A percentile compares a stretch with the other conserved stretches of the same genome.
These are phyloP conservation scores for Leuciscus waleckii DNA, from an alignment of 2,797 vertebrate genomes.

Conservation along the genomic window DNA sequence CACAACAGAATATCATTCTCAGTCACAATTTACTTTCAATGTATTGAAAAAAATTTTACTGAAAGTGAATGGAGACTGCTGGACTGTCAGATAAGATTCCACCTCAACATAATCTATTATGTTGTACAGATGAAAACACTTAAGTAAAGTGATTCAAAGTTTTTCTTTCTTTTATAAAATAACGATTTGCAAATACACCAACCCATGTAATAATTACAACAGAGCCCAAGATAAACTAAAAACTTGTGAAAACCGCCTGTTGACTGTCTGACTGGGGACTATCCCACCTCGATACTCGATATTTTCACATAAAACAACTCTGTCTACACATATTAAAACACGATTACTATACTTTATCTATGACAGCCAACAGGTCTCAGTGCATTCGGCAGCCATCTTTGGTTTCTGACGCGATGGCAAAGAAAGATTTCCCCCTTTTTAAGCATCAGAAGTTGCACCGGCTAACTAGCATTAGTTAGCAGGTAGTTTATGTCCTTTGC, in stretches of 20 bases:
- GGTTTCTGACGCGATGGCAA: slow-evolving; percentile 9
- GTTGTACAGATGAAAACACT: background rate
- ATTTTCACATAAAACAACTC: slow-evolving; percentile 8
- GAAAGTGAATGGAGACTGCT: background rate
- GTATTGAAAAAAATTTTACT: background rate
- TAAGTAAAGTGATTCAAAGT: background rate
- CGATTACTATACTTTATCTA: background rate
- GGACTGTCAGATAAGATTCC: background rate
- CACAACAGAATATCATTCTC: background rate
- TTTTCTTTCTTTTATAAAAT: background rate
- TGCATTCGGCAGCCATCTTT: slow-evolving; percentile 39
- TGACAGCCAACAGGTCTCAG: slow-evolving; percentile 2
- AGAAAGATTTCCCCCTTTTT: background rate
- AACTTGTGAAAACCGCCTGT: slow-evolving; percentile 31
- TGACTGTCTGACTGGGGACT: slow-evolving; percentile 4
- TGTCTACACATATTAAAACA: background rate
- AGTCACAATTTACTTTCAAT: background rate
- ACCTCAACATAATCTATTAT: background rate
- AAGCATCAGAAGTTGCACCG: slow-evolving; percentile 18
- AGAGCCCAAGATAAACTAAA: background rate
- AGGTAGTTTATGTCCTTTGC: background rate
- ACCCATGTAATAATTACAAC: background rate
- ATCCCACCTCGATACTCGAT: background rate
- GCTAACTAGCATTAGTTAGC: slow-evolving; percentile 48
- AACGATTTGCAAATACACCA: background rate